phyloP scores from a whole-genome alignment of 2,888 invertebrate species.

The Nomada fucata region DNA sequence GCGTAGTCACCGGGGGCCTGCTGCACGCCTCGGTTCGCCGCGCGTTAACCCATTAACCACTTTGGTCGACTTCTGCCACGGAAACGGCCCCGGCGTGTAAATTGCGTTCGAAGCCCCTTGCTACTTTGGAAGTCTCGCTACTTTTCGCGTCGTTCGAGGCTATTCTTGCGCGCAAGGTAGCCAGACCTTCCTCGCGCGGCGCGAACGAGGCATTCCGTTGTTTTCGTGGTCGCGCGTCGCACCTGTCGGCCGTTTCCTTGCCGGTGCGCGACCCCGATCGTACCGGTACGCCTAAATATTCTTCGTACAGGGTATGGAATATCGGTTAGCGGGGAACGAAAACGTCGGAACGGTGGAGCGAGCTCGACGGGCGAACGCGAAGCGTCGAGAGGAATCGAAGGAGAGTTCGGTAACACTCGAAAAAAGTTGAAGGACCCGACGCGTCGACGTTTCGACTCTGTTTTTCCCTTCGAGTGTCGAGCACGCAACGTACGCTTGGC shows the following conservation, averaged over 20 bases:
- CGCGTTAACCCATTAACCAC: conserved; percentile 51
- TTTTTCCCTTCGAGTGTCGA: neutral
- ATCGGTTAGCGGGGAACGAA: neutral
- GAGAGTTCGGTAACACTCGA: too few relatives aligned
- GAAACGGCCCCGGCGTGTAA: too few relatives aligned
- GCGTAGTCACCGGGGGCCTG: conserved; percentile 41
- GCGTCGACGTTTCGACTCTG: neutral
- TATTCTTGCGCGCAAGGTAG: too few relatives aligned
- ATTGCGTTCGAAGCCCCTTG: too few relatives aligned
- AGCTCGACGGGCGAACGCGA: neutral
- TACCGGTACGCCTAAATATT: neutral
- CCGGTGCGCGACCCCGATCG: too few relatives aligned
- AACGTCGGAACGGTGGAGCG: neutral
- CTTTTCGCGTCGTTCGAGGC: too few relatives aligned
- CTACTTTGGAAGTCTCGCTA: too few relatives aligned
- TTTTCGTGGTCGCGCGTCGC: too few relatives aligned
- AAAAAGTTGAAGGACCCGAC: neutral
- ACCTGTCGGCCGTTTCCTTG: neutral
- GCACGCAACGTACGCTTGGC: neutral
- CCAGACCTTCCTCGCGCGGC: too few relatives aligned
- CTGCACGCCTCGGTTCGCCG: conserved; percentile 24
- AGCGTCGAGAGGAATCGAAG: too few relatives aligned
- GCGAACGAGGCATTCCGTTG: neutral
- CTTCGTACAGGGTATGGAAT: too few relatives aligned
- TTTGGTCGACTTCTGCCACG: neutral